Conservation (phyloP, 1,140 invertebrate genomes). For the Potamilus streckersoni region DNA sequence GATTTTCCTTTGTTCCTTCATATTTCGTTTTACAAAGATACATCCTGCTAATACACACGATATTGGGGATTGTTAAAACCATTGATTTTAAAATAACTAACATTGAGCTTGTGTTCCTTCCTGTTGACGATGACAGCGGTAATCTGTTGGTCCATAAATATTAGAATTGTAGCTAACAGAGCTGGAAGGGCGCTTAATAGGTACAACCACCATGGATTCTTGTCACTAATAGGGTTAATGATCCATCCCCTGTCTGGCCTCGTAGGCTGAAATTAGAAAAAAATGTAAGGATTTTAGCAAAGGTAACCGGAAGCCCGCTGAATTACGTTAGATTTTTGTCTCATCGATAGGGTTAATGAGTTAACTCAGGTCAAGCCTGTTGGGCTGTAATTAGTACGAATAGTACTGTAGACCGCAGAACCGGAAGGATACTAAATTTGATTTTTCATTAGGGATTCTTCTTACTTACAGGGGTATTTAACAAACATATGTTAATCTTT, state of each 20-base stretch:
- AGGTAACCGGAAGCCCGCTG: not conserved
- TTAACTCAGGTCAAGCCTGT: not conserved
- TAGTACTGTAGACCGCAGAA: not conserved
- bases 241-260: conserved; percentile 79
- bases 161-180: conserved; percentile 92
- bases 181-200: conserved; percentile 86
- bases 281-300: not conserved
- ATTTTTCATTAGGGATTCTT: not conserved
- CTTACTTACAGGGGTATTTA: not conserved
- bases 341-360: not conserved
- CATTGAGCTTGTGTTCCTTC: conserved; percentile 88
- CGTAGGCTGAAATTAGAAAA: conserved; percentile 38
- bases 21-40: no score
- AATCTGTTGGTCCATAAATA: conserved; percentile 99
- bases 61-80: no score
- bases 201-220: conserved; percentile 83
- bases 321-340: not conserved
- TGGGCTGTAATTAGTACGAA: not conserved
- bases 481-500: not conserved
- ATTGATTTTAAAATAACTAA: not conserved
- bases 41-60: no score
- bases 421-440: not conserved
- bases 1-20: no score
- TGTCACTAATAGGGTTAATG: conserved; percentile 84
- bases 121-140: conserved; percentile 95